phyloP scores from a whole-genome alignment of 2,797 vertebrate genomes.

The Xiphophorus birchmanni region DNA sequence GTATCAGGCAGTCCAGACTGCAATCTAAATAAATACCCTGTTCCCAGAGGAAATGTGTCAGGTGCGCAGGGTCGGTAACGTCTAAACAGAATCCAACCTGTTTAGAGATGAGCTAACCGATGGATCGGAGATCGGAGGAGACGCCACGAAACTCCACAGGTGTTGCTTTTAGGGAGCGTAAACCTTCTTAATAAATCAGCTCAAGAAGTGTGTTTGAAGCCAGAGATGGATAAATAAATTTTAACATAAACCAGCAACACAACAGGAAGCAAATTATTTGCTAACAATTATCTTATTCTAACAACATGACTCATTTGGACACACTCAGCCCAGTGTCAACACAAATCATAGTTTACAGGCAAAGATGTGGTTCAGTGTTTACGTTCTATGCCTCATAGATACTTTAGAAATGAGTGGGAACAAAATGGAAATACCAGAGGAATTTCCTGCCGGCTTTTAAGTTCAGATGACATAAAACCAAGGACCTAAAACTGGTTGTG shows the following conservation, averaged over 20 bases:
- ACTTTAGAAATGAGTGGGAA: slow-evolving; percentile 32
- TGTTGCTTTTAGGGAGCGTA: slow-evolving; percentile 25
- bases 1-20: slow-evolving; percentile 71
- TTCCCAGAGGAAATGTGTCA: slow-evolving; percentile 68
- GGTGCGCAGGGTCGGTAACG: slow-evolving; percentile 62
- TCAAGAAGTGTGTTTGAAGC: slow-evolving; percentile 9
- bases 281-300: slow-evolving; percentile 64
- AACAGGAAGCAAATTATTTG: slow-evolving; percentile 66
- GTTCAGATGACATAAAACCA: slow-evolving; percentile 24
- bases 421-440: slow-evolving; percentile 27
- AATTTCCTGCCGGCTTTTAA: slow-evolving; percentile 21
- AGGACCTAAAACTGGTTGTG: background rate
- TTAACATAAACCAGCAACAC: slow-evolving; percentile 11
- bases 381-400: slow-evolving; percentile 52
- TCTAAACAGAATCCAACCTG: slow-evolving; percentile 58
- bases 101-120: slow-evolving; percentile 23
- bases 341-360: slow-evolving; percentile 58
- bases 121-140: background rate
- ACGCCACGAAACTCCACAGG: slow-evolving; percentile 28
- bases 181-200: slow-evolving; percentile 6
- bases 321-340: slow-evolving; percentile 55
- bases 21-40: slow-evolving; percentile 79
- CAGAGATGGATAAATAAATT: slow-evolving; percentile 24
- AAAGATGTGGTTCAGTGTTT: slow-evolving; percentile 16
- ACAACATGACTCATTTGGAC: slow-evolving; percentile 56